A percentile compares a stretch with the other conserved stretches of the same genome.
Conservation (phyloP, 1,140 invertebrate species). For the Cydia pomonella region DNA sequence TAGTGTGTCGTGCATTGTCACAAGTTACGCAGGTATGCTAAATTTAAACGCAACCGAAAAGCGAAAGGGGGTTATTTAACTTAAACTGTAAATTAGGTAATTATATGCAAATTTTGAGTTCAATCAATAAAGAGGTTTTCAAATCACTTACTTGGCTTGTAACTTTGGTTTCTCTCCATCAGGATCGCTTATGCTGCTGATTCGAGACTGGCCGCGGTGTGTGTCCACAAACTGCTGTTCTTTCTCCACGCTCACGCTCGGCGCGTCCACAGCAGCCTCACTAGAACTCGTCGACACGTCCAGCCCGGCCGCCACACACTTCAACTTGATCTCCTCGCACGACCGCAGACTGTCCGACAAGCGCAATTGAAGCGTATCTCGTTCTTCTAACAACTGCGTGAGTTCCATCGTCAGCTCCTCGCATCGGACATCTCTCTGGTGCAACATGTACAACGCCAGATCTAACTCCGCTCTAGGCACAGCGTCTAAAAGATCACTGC, state of each 20-base stretch:
- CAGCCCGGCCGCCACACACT: constrained; percentile 50
- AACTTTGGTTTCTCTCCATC: constrained; percentile 71
- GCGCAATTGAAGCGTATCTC: constrained; percentile 90
- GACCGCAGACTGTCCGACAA: constrained; percentile 89
- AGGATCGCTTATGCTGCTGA: constrained; percentile 67
- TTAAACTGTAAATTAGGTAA: too few species aligned
- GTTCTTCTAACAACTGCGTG: constrained; percentile 90
- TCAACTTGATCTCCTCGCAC: constrained; percentile 83
- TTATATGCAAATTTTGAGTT: too few species aligned
- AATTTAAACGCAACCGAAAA: too few species aligned
- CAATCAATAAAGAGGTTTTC: not conserved
- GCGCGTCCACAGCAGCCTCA: constrained; percentile 57
- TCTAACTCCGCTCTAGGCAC: constrained; percentile 87
- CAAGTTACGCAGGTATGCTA: too few species aligned
- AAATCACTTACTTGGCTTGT: constrained; percentile 69
- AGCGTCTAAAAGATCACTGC: constrained; percentile 65
- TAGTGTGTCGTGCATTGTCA: too few species aligned
- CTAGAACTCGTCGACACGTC: constrained; percentile 48
- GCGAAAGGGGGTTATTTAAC: too few species aligned
- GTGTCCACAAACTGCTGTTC: constrained; percentile 63
- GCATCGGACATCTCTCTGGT: constrained; percentile 92
- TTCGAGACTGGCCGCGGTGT: constrained; percentile 65
- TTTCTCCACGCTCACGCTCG: constrained; percentile 54
- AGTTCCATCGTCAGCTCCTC: constrained; percentile 94
- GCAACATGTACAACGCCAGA: constrained; percentile 91